Evolutionary conservation across 2,113 vertebrate genomes (phyloP).

Genomic region (Oncorhynchus tshawytscha): DNA sequence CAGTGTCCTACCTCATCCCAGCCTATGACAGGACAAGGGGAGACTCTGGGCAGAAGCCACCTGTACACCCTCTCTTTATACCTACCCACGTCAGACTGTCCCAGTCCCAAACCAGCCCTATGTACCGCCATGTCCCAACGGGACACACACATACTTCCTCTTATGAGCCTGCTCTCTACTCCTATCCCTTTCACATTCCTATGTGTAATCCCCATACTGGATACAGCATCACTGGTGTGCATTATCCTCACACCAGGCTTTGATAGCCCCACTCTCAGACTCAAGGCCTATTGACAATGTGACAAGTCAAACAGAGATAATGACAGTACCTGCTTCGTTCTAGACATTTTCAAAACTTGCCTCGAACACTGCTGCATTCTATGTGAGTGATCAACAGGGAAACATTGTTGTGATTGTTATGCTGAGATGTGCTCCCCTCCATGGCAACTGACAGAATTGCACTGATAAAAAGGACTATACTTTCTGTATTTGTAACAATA

Average conservation of each 20-base stretch:
- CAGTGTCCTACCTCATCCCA: conserved; percentile 43
- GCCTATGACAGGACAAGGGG: conserved; percentile 55
- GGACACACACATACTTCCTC: conserved; percentile 47
- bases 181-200: conserved; percentile 60
- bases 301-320: neutral
- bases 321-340: neutral
- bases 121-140: conserved; percentile 59
- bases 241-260: conserved; percentile 60
- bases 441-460: conserved; percentile 2
- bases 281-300: neutral
- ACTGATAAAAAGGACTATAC: neutral
- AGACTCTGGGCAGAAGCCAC: conserved; percentile 48
- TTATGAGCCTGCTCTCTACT: conserved; percentile 56
- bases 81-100: conserved; percentile 60
- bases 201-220: conserved; percentile 58
- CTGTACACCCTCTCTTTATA: conserved; percentile 41
- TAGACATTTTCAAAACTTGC: neutral
- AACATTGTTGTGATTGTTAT: neutral
- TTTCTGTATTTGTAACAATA: neutral
- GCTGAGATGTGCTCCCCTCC: neutral
- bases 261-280: conserved; percentile 16
- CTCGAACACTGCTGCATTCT: neutral
- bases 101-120: conserved; percentile 47
- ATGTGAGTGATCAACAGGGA: neutral
- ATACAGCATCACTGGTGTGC: conserved; percentile 59